A percentile compares a stretch with the other conserved stretches of the same genome.
phyloP scores from a whole-genome alignment of 2,888 invertebrate genomes.

The Kryphioiulus occultus region DNA sequence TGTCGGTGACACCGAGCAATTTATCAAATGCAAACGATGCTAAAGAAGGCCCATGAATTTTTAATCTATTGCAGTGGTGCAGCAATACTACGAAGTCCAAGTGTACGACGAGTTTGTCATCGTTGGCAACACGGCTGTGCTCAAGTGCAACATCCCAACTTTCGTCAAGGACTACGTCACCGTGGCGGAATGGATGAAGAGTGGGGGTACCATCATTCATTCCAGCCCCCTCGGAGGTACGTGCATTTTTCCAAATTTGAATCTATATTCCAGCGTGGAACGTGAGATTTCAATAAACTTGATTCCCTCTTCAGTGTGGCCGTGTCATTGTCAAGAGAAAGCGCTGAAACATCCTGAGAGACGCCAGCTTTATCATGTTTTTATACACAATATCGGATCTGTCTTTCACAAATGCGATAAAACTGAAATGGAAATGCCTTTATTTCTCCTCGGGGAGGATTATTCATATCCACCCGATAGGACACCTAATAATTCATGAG shows the following conservation, averaged over 20 bases:
- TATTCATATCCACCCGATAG: slow-evolving; percentile 25
- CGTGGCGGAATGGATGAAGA: slow-evolving; percentile 51
- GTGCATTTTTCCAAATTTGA: not conserved
- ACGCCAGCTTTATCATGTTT: slow-evolving; percentile 39
- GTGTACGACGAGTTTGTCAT: slow-evolving; percentile 52
- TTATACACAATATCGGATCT: slow-evolving; percentile 36
- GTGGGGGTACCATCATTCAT: slow-evolving; percentile 46
- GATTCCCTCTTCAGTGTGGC: not conserved
- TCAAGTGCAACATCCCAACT: slow-evolving; percentile 51
- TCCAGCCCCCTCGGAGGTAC: slow-evolving; percentile 43
- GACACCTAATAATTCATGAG: slow-evolving; percentile 28
- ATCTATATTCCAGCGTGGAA: not conserved
- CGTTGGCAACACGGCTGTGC: slow-evolving; percentile 50
- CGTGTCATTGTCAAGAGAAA: slow-evolving; percentile 32
- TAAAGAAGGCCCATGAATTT: not conserved
- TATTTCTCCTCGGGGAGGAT: slow-evolving; percentile 24
- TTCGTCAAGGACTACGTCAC: slow-evolving; percentile 52
- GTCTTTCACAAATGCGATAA: slow-evolving; percentile 36
- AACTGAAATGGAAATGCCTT: slow-evolving; percentile 39
- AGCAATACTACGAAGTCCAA: slow-evolving; percentile 52
- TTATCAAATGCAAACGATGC: slow-evolving; percentile 33
- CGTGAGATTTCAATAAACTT: slow-evolving; percentile 29
- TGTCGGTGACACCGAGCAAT: slow-evolving; percentile 1
- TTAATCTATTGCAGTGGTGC: slow-evolving; percentile 46
- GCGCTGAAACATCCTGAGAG: not conserved